Percentiles rank a stretch among this genome's conserved stretches.
phyloP scores from a whole-genome alignment of 2,888 invertebrate genomes.

The Crocallis elinguaria region DNA sequence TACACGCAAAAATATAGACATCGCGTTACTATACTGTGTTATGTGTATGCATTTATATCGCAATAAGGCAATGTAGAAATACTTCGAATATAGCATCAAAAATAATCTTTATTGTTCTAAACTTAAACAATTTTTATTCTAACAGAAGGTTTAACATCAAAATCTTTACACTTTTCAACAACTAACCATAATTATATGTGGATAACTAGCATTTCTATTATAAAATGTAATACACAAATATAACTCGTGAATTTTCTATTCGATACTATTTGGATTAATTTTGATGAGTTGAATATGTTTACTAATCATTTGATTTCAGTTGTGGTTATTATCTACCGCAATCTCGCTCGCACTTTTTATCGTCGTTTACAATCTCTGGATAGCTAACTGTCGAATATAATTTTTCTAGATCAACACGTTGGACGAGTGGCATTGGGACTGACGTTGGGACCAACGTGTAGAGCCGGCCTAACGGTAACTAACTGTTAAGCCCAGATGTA shows the following conservation, averaged over 20 bases:
- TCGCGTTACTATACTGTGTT: neutral
- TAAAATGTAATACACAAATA: neutral
- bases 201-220: neutral
- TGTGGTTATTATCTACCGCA: too few relatives aligned
- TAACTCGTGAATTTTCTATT: neutral
- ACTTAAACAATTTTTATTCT: slow-evolving; percentile 1
- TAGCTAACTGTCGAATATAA: too few relatives aligned
- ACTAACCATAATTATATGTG: neutral
- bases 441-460: too few relatives aligned
- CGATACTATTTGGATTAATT: too few relatives aligned
- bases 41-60: slow-evolving; percentile 11
- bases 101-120: slow-evolving; percentile 11
- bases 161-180: neutral
- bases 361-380: too few relatives aligned
- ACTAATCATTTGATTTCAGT: too few relatives aligned
- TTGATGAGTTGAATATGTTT: too few relatives aligned
- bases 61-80: slow-evolving; percentile 20
- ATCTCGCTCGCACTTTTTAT: too few relatives aligned
- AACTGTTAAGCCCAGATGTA: too few relatives aligned
- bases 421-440: too few relatives aligned
- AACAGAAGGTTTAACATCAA: neutral
- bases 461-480: too few relatives aligned
- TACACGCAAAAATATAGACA: slow-evolving; percentile 31
- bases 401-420: too few relatives aligned
- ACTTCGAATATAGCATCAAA: slow-evolving; percentile 23